These are phyloP conservation scores for Dysmachus trigonus DNA, from an alignment of 2,888 invertebrate species.

Conservation along the genomic window DNA sequence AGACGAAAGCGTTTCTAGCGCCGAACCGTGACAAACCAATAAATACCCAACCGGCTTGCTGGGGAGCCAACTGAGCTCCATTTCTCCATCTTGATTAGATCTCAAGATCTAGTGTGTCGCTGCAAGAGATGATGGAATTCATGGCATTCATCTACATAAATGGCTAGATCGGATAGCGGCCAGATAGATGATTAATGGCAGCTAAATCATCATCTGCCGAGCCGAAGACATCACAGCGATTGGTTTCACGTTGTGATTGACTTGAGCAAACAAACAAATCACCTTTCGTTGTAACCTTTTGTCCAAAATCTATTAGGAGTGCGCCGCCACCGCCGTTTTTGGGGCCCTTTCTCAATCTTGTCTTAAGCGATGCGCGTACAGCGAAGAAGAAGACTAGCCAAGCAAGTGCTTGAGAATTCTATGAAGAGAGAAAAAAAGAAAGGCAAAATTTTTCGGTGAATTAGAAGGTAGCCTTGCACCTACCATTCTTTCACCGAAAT, in stretches of 20 bases:
- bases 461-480: conserved; percentile 32
- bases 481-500: neutral
- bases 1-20: neutral
- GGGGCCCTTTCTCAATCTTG: neutral
- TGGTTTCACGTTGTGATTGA: conserved; percentile 39
- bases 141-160: conserved; percentile 35
- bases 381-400: neutral
- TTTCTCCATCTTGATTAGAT: neutral
- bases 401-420: neutral
- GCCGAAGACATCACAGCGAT: conserved; percentile 17
- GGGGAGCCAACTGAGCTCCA: neutral
- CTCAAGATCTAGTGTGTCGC: conserved; percentile 3
- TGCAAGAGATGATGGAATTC: conserved; percentile 11
- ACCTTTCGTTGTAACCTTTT: conserved; percentile 34
- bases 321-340: conserved; percentile 2
- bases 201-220: conserved; percentile 36
- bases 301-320: conserved; percentile 31
- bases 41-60: neutral
- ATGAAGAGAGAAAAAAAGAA: neutral
- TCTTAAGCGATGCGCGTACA: neutral
- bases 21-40: conserved; percentile 24
- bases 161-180: conserved; percentile 17
- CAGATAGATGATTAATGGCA: conserved; percentile 19
- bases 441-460: conserved; percentile 10
- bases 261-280: conserved; percentile 38